Percentiles rank a stretch among this genome's conserved stretches.
These are phyloP conservation scores for Tachina fera DNA, from an alignment of 2,888 invertebrate species.

Conservation along the genomic window DNA sequence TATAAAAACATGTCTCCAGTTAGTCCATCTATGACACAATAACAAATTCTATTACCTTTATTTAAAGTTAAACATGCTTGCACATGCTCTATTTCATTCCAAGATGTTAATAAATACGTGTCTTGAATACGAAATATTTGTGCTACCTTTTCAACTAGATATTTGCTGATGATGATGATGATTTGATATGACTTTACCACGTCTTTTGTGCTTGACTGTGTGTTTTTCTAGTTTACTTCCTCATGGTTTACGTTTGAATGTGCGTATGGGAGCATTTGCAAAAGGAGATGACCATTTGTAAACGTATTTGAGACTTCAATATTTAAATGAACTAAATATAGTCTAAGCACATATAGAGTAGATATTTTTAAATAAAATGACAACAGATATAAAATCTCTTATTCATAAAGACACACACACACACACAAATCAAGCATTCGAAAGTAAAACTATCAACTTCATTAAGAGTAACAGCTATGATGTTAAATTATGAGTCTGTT, in stretches of 20 bases:
- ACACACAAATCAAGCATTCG: not conserved
- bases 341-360: no score
- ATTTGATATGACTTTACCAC: not conserved
- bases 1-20: no score
- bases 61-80: not conserved
- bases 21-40: constrained; percentile 14
- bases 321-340: constrained; percentile 23
- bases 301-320: not conserved
- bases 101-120: constrained; percentile 20
- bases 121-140: constrained; percentile 6
- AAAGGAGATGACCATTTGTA: not conserved
- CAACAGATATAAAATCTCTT: not conserved
- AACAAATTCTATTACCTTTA: constrained; percentile 1
- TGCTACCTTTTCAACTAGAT: not conserved
- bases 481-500: not conserved
- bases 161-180: constrained; percentile 11
- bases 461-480: not conserved
- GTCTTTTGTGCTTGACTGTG: not conserved
- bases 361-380: no score
- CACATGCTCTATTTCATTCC: not conserved
- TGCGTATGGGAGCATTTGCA: not conserved
- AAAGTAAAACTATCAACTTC: not conserved
- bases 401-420: not conserved
- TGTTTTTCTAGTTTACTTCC: not conserved
- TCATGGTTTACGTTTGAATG: not conserved